Conservation (phyloP, 2,797 vertebrate genomes). For the Anabas testudineus region DNA sequence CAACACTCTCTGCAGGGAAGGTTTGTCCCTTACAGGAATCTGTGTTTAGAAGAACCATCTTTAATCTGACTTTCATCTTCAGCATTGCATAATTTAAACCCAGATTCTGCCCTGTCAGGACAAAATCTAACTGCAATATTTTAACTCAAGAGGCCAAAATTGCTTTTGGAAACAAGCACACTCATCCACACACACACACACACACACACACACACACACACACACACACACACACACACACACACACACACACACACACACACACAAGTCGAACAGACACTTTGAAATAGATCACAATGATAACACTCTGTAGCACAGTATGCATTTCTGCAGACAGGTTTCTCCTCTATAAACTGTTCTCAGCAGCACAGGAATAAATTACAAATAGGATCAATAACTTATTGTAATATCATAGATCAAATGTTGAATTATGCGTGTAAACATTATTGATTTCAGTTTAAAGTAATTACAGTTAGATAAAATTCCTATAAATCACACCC, state of each 20-base stretch:
- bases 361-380: conserved; percentile 27
- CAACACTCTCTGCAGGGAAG: conserved; percentile 40
- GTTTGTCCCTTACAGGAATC: conserved; percentile 57
- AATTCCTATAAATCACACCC: background rate
- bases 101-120: conserved; percentile 50
- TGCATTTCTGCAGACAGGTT: conserved; percentile 32
- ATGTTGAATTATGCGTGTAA: conserved; percentile 15
- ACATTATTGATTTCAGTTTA: conserved; percentile 17
- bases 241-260: conserved; percentile 5
- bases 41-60: conserved; percentile 51
- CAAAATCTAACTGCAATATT: conserved; percentile 60
- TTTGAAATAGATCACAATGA: conserved; percentile 32
- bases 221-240: conserved; percentile 3
- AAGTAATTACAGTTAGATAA: conserved; percentile 33
- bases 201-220: conserved; percentile 5
- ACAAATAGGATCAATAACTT: conserved; percentile 28
- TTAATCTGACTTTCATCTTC: conserved; percentile 55
- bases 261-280: background rate
- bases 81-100: conserved; percentile 48
- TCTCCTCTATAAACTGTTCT: conserved; percentile 26
- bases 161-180: conserved; percentile 26
- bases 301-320: conserved; percentile 16
- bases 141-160: conserved; percentile 50
- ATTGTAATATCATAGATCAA: conserved; percentile 11
- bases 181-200: conserved; percentile 1